phyloP scores from a whole-genome alignment of 1,140 invertebrate genomes.

The Tetramorium simillimum region DNA sequence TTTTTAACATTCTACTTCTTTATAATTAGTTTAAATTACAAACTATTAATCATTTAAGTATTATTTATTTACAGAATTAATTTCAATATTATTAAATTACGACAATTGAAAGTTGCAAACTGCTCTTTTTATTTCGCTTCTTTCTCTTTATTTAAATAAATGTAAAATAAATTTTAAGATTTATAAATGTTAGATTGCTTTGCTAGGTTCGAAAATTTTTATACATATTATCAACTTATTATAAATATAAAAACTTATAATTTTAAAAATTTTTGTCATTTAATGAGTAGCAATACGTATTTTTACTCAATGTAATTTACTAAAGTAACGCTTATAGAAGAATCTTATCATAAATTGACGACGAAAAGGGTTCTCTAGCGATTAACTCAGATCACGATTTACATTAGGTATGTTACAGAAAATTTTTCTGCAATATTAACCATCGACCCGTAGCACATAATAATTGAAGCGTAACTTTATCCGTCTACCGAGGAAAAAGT shows the following conservation, averaged over 20 bases:
- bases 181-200: neutral
- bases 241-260: neutral
- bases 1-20: neutral
- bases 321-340: neutral
- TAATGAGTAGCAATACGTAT: neutral
- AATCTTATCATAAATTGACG: neutral
- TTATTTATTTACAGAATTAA: neutral
- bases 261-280: neutral
- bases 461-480: conserved; percentile 49
- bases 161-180: neutral
- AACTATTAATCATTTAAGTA: neutral
- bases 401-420: conserved; percentile 9
- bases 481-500: conserved; percentile 45
- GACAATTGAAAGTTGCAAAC: neutral
- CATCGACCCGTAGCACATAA: conserved; percentile 20
- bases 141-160: neutral
- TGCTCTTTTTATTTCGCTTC: neutral
- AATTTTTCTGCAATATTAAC: conserved; percentile 23
- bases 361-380: neutral
- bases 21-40: neutral
- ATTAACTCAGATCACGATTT: neutral
- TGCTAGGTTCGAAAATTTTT: neutral
- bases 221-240: neutral
- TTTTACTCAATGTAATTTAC: neutral
- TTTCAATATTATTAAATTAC: neutral